Evolutionary conservation across 64 coral and sea anemone species (phyloP), one percentile per base, ranked within the genome.

Genomic region (Cladopsammia gracilis): DNA sequence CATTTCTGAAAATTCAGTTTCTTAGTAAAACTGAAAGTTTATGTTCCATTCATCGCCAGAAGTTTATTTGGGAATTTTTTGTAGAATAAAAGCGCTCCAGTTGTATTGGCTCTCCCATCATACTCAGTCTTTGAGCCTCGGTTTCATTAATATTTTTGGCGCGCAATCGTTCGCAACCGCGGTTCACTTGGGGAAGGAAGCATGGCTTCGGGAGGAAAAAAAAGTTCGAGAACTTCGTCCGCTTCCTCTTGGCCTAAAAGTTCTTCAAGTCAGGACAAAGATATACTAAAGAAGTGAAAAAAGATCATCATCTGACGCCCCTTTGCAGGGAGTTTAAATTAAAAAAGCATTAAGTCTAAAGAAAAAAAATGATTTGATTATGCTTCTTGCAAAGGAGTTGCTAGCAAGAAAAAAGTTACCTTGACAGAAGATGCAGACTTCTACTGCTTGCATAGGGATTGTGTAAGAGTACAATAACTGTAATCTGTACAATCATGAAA

Each of bases 241-340:
- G 5, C 61, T 64, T 12, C 9, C 20, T 64, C 61, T 18, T 64
- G 14, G 1, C 61, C 61, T 18, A 64, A 64, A 15, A 64, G 61
- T 15, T 13, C 61, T 13, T 13, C 9, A 13, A 64, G 9, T 15
- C 14, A 13, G 13, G 61, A 64, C 8, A 64, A 64, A 64, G 16
- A 18, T 64, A 15, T 64, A 86, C 90, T 25, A 92, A 92, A 58
- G 78, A 92, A 77, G 20, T 92, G 8, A 92, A 92, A 58, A 92
- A 76, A 76, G 90, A 84, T 58, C 16, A 58, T 59, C 90, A 92
- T 57, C 68, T 92, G 75, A 26, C 76, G 46, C 51, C 90, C 18
- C 42, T 86, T 53, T 75, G 79, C 44, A 58, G 81, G 14, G 81
- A 92, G 23, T 76, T 84, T 20, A 76, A 92, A 60, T 16, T 84